Evolutionary conservation across 2,888 invertebrate genomes (phyloP).

Genomic region (Pandemis cinnamomeana): DNA sequence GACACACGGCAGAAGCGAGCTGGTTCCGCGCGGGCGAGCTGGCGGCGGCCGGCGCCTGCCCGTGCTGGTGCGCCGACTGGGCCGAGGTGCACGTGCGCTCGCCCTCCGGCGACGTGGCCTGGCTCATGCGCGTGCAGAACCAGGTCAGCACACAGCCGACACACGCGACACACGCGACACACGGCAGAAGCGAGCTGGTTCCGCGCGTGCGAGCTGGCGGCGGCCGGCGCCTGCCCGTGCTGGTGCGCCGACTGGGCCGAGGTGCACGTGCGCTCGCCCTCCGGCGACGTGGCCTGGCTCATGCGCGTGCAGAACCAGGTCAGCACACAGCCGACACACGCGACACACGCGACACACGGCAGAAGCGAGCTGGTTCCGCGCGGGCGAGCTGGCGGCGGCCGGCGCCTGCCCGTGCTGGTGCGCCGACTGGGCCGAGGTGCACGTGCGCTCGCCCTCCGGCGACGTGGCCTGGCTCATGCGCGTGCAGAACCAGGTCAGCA

Average conservation of each 20-base stretch:
- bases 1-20: neutral
- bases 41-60: slow-evolving; percentile 85
- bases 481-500: slow-evolving; percentile 89
- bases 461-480: slow-evolving; percentile 97
- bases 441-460: slow-evolving; percentile 94
- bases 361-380: slow-evolving; percentile 56
- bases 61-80: slow-evolving; percentile 97
- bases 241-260: slow-evolving; percentile 98
- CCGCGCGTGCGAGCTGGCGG: slow-evolving; percentile 72
- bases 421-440: slow-evolving; percentile 95
- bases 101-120: slow-evolving; percentile 96
- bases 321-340: too few species aligned
- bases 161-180: slow-evolving; percentile 31
- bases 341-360: slow-evolving; percentile 32
- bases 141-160: slow-evolving; percentile 59
- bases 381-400: slow-evolving; percentile 74
- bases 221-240: slow-evolving; percentile 88
- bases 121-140: slow-evolving; percentile 97
- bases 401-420: slow-evolving; percentile 94
- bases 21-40: slow-evolving; percentile 68
- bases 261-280: slow-evolving; percentile 92
- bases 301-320: slow-evolving; percentile 94
- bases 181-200: slow-evolving; percentile 48
- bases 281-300: slow-evolving; percentile 96
- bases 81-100: slow-evolving; percentile 94